Percentiles rank a stretch among this genome's conserved stretches.
phyloP scores from a whole-genome alignment of 2,113 vertebrate species.

The Colius striatus region DNA sequence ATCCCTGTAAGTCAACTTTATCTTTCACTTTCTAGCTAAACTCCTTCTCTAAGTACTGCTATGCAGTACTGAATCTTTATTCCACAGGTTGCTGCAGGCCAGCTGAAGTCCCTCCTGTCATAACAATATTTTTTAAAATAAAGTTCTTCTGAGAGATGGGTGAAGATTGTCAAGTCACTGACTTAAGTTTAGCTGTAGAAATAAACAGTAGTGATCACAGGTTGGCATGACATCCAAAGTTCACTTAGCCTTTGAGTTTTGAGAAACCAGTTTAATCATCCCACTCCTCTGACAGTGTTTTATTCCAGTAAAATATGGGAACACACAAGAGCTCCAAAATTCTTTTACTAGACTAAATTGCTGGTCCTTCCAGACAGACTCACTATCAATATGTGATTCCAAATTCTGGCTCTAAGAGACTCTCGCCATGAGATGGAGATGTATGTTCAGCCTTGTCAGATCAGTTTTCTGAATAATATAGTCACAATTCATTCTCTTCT shows the following conservation, averaged over 20 bases:
- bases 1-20: neutral
- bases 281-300: neutral
- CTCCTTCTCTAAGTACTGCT: neutral
- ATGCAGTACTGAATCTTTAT: neutral
- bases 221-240: neutral
- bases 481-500: neutral
- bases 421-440: neutral
- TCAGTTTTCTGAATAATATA: slow-evolving; percentile 16
- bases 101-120: neutral
- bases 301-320: neutral
- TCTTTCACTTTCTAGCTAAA: neutral
- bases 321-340: neutral
- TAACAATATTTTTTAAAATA: neutral
- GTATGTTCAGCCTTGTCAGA: neutral
- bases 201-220: neutral
- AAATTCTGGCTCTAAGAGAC: neutral
- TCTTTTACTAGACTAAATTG: neutral
- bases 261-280: neutral
- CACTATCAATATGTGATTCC: fast-evolving
- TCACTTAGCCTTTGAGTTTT: neutral
- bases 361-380: neutral
- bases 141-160: neutral
- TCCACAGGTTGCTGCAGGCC: neutral
- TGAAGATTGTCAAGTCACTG: neutral
- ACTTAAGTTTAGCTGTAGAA: neutral